Evolutionary conservation across 2,113 vertebrate species (phyloP), one percentile per base, ranked within the genome.

Genomic region (Isichthys henryi): DNA sequence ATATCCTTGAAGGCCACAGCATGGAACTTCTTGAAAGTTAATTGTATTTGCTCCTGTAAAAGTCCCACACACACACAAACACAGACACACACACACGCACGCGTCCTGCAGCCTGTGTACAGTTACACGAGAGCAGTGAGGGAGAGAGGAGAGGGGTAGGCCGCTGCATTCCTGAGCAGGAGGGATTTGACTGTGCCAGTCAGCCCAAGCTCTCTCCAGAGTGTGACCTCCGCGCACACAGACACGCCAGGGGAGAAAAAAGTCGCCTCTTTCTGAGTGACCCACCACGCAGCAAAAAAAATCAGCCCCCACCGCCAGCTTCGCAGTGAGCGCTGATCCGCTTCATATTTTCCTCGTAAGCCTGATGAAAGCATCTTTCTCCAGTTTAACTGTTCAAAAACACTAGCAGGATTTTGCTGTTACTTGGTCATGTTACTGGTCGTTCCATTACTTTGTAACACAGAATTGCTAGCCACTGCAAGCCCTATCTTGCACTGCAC

Each of bases 161-260:
- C 58, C 62, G 50, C 23, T 45, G 46, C 88, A 92, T 93, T 93
- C 91, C 92, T 88, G 27, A 88, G 87, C 87, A 77, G 62, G 50
- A 13, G 7, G 8, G 77, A 3, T 62, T 49, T 17, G 74, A 50
- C 53, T 62, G 31, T 86, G 89, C 85, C 86, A 46, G 23, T 27
- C 19, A 77, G 89, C 52, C 88, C 45, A 27, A 66, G 70, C 91
- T 89, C 88, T 39, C 84, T 80, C 82, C 90, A 89, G 91, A 43
- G 92, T 86, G 27, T 87, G 87, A 86, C 90, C 88, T 90, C 27
- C 17, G 39, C 58, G 15, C 35, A 27, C 48, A 77, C 77, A 84
- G 50, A 5, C 45, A n/a, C 6, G 6, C 74, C 43, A 48, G 27
- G 39, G 49, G 49, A 89, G 49, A 70, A 48, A 48, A 89, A 83